Evolutionary conservation across 37 sponge, comb jelly and placozoan species (phyloP).

Genomic region (Oopsacas minuta): DNA sequence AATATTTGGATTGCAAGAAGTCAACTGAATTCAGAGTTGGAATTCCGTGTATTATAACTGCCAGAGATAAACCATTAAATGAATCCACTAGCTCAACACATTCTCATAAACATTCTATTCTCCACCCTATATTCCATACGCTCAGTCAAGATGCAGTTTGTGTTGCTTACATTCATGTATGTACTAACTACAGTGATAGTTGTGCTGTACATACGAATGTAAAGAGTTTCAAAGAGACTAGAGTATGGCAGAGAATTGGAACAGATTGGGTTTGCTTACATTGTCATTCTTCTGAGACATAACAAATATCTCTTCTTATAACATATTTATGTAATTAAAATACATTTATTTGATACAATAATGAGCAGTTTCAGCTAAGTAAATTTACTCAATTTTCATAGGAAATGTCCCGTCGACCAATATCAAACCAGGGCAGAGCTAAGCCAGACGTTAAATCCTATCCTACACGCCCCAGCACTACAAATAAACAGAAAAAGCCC

Average conservation of each 20-base stretch:
- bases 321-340: background rate
- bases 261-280: background rate
- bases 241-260: background rate
- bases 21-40: background rate
- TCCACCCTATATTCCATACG: background rate
- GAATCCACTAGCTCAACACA: background rate
- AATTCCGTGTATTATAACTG: background rate
- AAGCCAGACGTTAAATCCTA: conserved; percentile 3
- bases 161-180: background rate
- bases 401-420: background rate
- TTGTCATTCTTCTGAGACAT: background rate
- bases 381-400: background rate
- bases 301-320: background rate
- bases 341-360: background rate
- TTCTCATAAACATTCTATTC: background rate
- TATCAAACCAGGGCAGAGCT: background rate
- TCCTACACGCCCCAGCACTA: background rate
- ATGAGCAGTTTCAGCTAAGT: background rate
- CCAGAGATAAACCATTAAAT: background rate
- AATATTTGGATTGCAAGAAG: background rate
- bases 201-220: background rate
- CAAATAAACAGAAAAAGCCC: background rate
- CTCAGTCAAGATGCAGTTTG: background rate
- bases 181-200: background rate
- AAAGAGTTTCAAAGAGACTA: background rate